Evolutionary conservation across 2,797 vertebrate genomes (phyloP), one percentile per base, ranked within the genome.

Genomic region (Sternotherus odoratus): DNA sequence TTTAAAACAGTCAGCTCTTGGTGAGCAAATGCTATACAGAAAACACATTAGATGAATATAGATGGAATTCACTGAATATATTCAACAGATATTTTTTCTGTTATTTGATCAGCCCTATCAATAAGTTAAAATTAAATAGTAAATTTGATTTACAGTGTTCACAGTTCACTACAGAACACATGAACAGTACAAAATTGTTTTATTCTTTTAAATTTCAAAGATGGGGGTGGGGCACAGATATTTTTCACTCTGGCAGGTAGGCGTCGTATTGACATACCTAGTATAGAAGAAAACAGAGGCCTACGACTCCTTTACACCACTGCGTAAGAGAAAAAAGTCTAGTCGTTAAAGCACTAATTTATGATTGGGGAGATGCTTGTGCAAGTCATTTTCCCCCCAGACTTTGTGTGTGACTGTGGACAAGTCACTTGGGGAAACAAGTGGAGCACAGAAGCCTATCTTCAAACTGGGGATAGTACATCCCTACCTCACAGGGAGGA

Each of bases 331-430:
- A 1, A 8, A 49, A 43, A 57, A 12, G 12, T 30, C 30, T 0
- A 0, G 63, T 7, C 49, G 10, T 57, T 4, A 50, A 79, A 66
- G 90, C 53, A 30, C 48, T 48, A 43, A 53, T 17, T 21, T 21
- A 28, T 17, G 3, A 1, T 4, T 0, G 0, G 1, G 78, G 57
- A 86, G 46, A 81, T 74, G 23, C 0, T 3, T 53, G 57, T 4
- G 69, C 69, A 6, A 0, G 30, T 0, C 54, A 56, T 81, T 39
- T 23, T 10, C 79, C 56, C 23, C 6, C 0, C 0, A 0, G 0
- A 0, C 63, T n/a, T 36, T 16, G 3, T 36, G 17, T 36, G 19
- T 66, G 63, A 36, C 5, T 5, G n/a, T 1, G 8, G 8, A 51
- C n/a, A 91, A 51, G 46, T 1, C 1, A 75, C 19, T 0, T 0